Conservation (phyloP, 2,797 vertebrate species). For the Morelia viridis region DNA sequence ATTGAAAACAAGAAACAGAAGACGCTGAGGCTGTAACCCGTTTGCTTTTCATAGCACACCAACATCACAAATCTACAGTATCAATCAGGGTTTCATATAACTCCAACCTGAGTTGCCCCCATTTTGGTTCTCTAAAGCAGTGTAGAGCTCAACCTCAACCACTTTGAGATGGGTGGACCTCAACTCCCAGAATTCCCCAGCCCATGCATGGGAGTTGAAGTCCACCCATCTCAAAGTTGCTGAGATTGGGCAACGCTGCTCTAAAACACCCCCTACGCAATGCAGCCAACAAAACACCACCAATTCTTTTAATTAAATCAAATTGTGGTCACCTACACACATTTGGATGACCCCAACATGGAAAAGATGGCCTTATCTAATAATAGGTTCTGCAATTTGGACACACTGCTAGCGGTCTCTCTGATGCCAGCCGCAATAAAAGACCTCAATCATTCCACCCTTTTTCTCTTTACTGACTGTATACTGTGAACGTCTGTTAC, state of each 20-base stretch:
- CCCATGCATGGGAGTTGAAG: too few relatives aligned
- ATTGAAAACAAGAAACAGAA: not conserved
- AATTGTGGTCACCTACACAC: not conserved
- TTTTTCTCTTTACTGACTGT: not conserved
- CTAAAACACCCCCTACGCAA: too few relatives aligned
- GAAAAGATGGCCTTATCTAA: not conserved
- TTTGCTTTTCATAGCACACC: not conserved
- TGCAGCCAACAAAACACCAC: too few relatives aligned
- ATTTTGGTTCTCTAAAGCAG: not conserved
- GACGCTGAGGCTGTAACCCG: not conserved
- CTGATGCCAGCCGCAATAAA: not conserved
- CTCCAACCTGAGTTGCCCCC: not conserved
- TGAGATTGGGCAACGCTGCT: too few relatives aligned
- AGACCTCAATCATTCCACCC: not conserved
- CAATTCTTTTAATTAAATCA: not conserved
- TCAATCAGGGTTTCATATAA: fast-evolving
- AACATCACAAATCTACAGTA: fast-evolving
- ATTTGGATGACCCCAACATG: not conserved
- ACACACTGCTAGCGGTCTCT: not conserved
- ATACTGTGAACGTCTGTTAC: too few relatives aligned
- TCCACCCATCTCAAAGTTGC: too few relatives aligned
- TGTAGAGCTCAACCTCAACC: too few relatives aligned
- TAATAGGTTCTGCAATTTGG: not conserved
- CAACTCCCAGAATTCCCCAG: too few relatives aligned
- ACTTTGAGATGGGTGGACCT: too few relatives aligned